Conservation (phyloP, 1,140 invertebrate genomes). For the Aporrectodea caliginosa region DNA sequence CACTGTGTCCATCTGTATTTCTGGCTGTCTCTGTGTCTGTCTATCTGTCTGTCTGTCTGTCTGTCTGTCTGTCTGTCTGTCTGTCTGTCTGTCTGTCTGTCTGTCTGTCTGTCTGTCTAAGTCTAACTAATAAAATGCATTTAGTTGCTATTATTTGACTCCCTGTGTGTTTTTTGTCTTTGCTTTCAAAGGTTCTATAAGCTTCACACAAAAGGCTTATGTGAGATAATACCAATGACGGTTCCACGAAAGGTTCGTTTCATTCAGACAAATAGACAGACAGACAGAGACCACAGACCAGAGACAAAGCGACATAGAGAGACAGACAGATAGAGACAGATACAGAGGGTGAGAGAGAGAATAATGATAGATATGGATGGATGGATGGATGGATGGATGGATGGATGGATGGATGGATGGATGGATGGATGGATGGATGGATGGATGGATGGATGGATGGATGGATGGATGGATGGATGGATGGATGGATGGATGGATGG, state of each 20-base stretch:
- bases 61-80: neutral
- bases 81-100: neutral
- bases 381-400: too few species aligned
- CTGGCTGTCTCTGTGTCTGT: neutral
- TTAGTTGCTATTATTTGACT: neutral
- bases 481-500: too few species aligned
- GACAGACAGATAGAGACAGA: too few species aligned
- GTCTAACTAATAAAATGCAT: neutral
- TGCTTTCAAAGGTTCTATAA: slow-evolving; percentile 72
- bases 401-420: too few species aligned
- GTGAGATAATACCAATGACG: slow-evolving; percentile 95
- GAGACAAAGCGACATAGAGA: too few species aligned
- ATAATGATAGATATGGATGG: too few species aligned
- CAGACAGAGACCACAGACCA: neutral
- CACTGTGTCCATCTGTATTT: neutral
- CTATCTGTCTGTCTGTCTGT: neutral
- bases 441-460: too few species aligned
- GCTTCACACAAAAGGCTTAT: slow-evolving; percentile 93
- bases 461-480: too few species aligned
- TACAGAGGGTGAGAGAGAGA: too few species aligned
- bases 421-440: too few species aligned
- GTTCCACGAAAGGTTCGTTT: slow-evolving; percentile 82
- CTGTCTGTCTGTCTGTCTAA: neutral
- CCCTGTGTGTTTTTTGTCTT: neutral
- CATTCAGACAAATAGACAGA: neutral